Percentiles rank a stretch among this genome's conserved stretches.
These are phyloP conservation scores for Acleris sparsana DNA, from an alignment of 2,888 invertebrate genomes.

Conservation along the genomic window DNA sequence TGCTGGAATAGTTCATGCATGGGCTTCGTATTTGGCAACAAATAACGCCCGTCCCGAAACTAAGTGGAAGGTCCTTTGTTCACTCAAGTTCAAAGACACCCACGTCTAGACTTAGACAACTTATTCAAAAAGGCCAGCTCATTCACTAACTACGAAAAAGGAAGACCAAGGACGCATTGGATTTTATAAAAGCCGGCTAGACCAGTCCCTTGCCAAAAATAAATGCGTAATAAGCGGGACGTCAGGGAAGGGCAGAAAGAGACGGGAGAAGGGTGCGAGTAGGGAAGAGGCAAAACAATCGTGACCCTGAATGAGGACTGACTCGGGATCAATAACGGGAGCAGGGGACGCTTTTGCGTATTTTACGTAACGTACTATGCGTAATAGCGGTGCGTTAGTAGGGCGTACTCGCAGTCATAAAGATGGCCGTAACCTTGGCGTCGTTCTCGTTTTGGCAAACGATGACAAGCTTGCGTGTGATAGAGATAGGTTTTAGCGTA, in stretches of 20 bases:
- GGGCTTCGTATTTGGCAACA: too few relatives aligned
- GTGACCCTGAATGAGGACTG: slow-evolving; percentile 65
- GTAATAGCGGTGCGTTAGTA: slow-evolving; percentile 7
- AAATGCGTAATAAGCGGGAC: slow-evolving; percentile 31
- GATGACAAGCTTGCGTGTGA: neutral
- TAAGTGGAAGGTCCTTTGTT: too few relatives aligned
- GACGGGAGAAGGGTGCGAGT: slow-evolving; percentile 46
- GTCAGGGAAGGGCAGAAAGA: slow-evolving; percentile 40
- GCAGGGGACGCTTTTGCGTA: slow-evolving; percentile 32
- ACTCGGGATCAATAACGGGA: slow-evolving; percentile 58
- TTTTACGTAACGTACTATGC: slow-evolving; percentile 29
- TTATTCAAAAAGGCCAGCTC: slow-evolving; percentile 2
- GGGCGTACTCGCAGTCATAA: neutral
- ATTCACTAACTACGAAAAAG: neutral
- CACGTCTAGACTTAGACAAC: neutral
- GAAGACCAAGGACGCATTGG: slow-evolving; percentile 4
- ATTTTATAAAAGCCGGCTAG: slow-evolving; percentile 19
- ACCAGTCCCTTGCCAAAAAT: slow-evolving; percentile 31
- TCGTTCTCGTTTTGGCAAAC: slow-evolving; percentile 8
- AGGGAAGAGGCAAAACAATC: slow-evolving; percentile 58
- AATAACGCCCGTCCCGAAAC: too few relatives aligned
- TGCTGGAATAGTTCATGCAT: too few relatives aligned
- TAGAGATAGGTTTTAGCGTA: slow-evolving; percentile 13
- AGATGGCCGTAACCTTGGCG: slow-evolving; percentile 22
- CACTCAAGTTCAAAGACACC: slow-evolving; percentile 4